Conservation (phyloP, 2,797 vertebrate species). For the Menidia menidia region DNA sequence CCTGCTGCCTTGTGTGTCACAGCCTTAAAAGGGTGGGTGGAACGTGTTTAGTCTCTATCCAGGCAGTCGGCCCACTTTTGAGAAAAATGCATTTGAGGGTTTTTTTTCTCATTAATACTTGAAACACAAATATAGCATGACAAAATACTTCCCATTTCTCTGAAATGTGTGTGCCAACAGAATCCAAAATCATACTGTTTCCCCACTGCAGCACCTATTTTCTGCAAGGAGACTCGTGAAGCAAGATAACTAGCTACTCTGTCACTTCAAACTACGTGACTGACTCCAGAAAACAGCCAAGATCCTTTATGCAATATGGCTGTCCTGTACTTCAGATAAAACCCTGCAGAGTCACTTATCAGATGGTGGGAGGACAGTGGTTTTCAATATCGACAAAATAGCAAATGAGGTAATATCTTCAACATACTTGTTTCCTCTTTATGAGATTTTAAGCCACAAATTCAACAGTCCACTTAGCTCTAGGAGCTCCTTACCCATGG, state of each 20-base stretch:
- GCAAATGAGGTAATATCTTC: slow-evolving; percentile 26
- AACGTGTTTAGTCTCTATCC: too few relatives aligned
- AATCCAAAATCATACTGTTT: background rate
- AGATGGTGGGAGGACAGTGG: slow-evolving; percentile 14
- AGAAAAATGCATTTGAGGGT: too few relatives aligned
- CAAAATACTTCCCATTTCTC: background rate
- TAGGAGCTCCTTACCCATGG: too few relatives aligned
- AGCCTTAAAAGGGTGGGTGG: too few relatives aligned
- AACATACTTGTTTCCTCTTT: background rate
- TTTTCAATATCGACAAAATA: slow-evolving; percentile 40
- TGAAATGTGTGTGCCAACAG: background rate
- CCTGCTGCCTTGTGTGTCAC: too few relatives aligned
- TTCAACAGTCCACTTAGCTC: background rate
- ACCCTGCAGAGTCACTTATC: background rate
- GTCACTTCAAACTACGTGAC: slow-evolving; percentile 3
- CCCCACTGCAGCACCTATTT: background rate
- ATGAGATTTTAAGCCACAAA: background rate
- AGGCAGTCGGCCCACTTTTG: too few relatives aligned
- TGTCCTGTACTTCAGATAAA: slow-evolving; percentile 11
- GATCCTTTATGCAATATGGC: slow-evolving; percentile 5
- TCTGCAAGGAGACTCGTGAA: background rate
- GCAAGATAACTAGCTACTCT: background rate
- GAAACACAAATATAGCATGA: background rate
- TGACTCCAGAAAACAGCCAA: background rate
- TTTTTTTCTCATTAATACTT: too few relatives aligned